These are phyloP conservation scores for Ctenochaetus hawaiiensis DNA, from an alignment of 2,797 vertebrate genomes.

Conservation along the genomic window DNA sequence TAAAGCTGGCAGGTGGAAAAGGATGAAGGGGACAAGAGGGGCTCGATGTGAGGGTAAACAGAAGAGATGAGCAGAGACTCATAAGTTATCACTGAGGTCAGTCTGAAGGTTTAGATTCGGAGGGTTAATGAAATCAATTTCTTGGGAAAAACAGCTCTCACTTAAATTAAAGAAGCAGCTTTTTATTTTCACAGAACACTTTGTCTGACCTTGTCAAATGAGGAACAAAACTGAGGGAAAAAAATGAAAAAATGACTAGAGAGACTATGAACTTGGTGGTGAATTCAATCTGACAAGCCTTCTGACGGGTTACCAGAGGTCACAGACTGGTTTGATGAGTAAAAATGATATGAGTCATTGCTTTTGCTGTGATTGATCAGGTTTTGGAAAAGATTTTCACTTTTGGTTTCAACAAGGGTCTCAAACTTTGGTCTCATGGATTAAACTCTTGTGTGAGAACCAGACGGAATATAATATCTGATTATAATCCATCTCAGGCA, in stretches of 20 bases:
- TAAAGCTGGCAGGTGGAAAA: constrained; percentile 8
- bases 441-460: too few relatives aligned
- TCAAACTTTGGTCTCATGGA: too few relatives aligned
- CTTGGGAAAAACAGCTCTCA: not conserved
- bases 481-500: not conserved
- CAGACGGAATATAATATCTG: too few relatives aligned
- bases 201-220: not conserved
- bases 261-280: not conserved
- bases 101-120: not conserved
- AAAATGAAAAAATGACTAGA: not conserved
- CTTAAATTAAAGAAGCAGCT: not conserved
- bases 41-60: too few relatives aligned
- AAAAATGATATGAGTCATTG: too few relatives aligned
- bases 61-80: not conserved
- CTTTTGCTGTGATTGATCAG: too few relatives aligned
- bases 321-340: too few relatives aligned
- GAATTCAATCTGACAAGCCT: too few relatives aligned
- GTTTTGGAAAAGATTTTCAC: too few relatives aligned
- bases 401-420: too few relatives aligned
- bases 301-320: too few relatives aligned
- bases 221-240: not conserved
- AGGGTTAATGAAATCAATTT: not conserved
- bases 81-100: too few relatives aligned
- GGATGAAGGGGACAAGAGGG: not conserved
- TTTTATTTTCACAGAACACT: not conserved